Conservation (phyloP, 1,140 invertebrate species). For the Leptinotarsa lineolata region DNA sequence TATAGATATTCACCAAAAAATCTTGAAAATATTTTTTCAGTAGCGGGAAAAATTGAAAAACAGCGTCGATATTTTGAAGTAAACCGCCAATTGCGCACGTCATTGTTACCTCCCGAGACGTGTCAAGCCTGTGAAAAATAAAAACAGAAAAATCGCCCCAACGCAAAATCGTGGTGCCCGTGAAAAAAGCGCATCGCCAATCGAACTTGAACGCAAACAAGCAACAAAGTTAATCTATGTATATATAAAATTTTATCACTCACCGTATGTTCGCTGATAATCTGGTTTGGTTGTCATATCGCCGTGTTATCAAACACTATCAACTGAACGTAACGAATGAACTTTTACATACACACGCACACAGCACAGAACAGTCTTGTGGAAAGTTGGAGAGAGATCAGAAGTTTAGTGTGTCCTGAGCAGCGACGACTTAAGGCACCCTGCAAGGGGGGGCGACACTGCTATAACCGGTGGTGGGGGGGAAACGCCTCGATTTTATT, state of each 20-base stretch:
- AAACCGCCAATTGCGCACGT: too few relatives aligned
- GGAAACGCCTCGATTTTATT: slow-evolving; percentile 34
- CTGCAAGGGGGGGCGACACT: slow-evolving; percentile 33
- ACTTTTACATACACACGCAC: slow-evolving; percentile 19
- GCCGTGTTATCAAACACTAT: slow-evolving; percentile 51
- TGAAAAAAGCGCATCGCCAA: background rate
- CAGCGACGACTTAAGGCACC: slow-evolving; percentile 26
- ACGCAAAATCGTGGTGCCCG: background rate
- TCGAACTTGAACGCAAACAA: slow-evolving; percentile 29
- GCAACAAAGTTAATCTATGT: slow-evolving; percentile 53
- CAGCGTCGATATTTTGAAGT: too few relatives aligned
- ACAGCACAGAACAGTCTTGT: slow-evolving; percentile 25
- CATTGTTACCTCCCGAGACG: too few relatives aligned
- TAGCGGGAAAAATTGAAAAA: too few relatives aligned
- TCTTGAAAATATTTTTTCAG: too few relatives aligned
- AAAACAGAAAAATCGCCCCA: background rate
- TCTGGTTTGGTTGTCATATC: slow-evolving; percentile 54
- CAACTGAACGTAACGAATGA: slow-evolving; percentile 36
- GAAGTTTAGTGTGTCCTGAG: slow-evolving; percentile 25
- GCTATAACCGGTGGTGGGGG: slow-evolving; percentile 32
- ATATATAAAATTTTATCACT: slow-evolving; percentile 55
- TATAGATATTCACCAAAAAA: too few relatives aligned
- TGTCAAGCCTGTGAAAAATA: background rate
- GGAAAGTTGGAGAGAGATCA: slow-evolving; percentile 31
- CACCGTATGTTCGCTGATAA: slow-evolving; percentile 57